Evolutionary conservation across 2,888 invertebrate species (phyloP).

Genomic region (Atethmia centrago): DNA sequence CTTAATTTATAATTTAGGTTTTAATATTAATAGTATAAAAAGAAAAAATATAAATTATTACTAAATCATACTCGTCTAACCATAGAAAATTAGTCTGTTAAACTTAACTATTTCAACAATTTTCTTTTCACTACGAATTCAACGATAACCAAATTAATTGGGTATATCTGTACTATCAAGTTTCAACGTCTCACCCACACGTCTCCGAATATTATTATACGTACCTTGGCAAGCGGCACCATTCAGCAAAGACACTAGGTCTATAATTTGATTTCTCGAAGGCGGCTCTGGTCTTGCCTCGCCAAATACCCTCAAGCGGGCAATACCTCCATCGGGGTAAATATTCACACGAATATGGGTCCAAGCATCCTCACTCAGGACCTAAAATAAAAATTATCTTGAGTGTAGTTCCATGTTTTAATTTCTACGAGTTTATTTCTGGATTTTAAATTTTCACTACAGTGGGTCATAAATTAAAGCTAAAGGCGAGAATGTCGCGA

Average conservation of each 20-base stretch:
- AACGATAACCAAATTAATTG: not conserved
- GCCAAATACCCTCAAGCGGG: slow-evolving; percentile 91
- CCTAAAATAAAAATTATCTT: slow-evolving; percentile 69
- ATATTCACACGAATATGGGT: slow-evolving; percentile 92
- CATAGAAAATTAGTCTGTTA: no score
- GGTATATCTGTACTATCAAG: not conserved
- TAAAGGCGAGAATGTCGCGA: slow-evolving; percentile 27
- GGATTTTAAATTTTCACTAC: slow-evolving; percentile 45
- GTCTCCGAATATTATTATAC: slow-evolving; percentile 12
- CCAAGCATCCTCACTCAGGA: slow-evolving; percentile 87
- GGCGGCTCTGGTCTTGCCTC: slow-evolving; percentile 84
- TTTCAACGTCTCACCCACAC: slow-evolving; percentile 2
- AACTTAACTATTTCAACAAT: no score
- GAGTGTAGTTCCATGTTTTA: slow-evolving; percentile 42
- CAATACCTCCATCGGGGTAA: slow-evolving; percentile 92
- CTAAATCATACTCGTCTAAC: no score
- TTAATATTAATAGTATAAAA: no score
- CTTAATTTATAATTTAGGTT: no score
- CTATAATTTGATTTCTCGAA: slow-evolving; percentile 81
- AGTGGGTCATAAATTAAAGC: slow-evolving; percentile 40
- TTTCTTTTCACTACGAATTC: no score
- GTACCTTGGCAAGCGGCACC: slow-evolving; percentile 90
- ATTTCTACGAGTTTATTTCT: slow-evolving; percentile 27
- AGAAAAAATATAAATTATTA: no score
- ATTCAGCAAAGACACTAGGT: slow-evolving; percentile 88